phyloP scores from a whole-genome alignment of 2,797 vertebrate genomes.

The Scleropages formosus region DNA sequence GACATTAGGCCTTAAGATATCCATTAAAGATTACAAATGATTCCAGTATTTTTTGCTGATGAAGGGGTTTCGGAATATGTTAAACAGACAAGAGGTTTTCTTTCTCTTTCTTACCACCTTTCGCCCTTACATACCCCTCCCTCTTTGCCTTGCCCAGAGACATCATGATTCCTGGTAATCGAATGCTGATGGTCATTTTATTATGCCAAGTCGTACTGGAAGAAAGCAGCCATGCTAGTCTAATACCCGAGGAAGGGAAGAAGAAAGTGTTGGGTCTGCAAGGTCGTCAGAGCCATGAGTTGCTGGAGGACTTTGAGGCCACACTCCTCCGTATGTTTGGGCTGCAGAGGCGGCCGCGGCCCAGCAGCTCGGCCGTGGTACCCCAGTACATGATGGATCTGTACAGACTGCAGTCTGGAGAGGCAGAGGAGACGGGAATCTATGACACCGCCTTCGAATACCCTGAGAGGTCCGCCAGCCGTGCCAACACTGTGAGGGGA shows the following conservation, averaged over 20 bases:
- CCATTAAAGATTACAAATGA: constrained; percentile 13
- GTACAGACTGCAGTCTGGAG: constrained; percentile 92
- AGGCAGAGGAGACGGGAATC: constrained; percentile 76
- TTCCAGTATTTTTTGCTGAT: constrained; percentile 36
- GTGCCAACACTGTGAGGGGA: constrained; percentile 96
- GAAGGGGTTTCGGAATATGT: constrained; percentile 8
- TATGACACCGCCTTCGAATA: constrained; percentile 82
- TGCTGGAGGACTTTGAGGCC: constrained; percentile 97
- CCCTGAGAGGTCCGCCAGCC: constrained; percentile 88
- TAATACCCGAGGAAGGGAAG: constrained; percentile 95
- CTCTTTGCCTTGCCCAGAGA: constrained; percentile 73
- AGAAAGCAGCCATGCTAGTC: constrained; percentile 95
- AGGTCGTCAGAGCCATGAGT: constrained; percentile 94
- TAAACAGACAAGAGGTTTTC: constrained; percentile 55
- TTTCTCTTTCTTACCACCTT: constrained; percentile 41
- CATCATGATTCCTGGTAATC: constrained; percentile 99
- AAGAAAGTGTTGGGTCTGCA: constrained; percentile 89
- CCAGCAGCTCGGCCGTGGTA: constrained; percentile 82
- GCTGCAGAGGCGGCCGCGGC: constrained; percentile 89
- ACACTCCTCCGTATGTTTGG: constrained; percentile 98
- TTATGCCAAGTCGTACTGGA: constrained; percentile 99
- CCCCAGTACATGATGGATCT: constrained; percentile 95
- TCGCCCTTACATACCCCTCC: no score
- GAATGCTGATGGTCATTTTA: constrained; percentile 99
- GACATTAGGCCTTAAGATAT: constrained; percentile 34